These are phyloP conservation scores for Pteronotus mesoamericanus DNA, from an alignment of 2,797 vertebrate genomes.

Conservation along the genomic window DNA sequence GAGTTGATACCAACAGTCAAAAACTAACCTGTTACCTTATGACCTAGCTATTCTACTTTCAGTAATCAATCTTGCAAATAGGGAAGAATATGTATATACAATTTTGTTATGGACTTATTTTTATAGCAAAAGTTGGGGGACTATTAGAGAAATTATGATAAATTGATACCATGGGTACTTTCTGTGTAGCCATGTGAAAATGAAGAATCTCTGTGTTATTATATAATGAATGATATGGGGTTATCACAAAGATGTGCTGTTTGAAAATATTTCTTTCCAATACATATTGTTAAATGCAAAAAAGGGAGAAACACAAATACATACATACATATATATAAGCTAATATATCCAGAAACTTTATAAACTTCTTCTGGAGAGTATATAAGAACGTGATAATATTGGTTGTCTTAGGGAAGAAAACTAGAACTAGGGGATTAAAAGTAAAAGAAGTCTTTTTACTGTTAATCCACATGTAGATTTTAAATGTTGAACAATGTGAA, in stretches of 20 bases:
- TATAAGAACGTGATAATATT: not conserved
- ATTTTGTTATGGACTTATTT: not conserved
- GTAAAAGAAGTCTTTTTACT: not conserved
- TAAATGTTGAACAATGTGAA: conserved; percentile 17
- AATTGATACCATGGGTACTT: not conserved
- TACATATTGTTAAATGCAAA: not conserved
- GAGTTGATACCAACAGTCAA: not conserved
- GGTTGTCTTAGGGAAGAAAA: not conserved
- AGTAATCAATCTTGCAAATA: not conserved
- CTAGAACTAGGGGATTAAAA: not conserved
- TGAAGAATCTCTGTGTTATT: not conserved
- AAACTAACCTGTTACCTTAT: not conserved
- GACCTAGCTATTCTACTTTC: not conserved
- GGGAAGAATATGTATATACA: not conserved
- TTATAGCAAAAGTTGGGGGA: conserved; percentile 5
- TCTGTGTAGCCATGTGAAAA: not conserved
- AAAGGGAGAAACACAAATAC: not conserved
- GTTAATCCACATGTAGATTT: not conserved
- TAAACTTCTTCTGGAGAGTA: not conserved
- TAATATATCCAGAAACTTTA: not conserved
- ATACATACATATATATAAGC: not conserved
- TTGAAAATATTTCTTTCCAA: conserved; percentile 38
- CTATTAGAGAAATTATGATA: conserved; percentile 5
- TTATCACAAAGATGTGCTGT: not conserved
- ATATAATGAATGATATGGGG: not conserved